Base-by-base conservation (phyloP, 2,113 vertebrate genomes). In the Cromileptes altivelis region DNA sequence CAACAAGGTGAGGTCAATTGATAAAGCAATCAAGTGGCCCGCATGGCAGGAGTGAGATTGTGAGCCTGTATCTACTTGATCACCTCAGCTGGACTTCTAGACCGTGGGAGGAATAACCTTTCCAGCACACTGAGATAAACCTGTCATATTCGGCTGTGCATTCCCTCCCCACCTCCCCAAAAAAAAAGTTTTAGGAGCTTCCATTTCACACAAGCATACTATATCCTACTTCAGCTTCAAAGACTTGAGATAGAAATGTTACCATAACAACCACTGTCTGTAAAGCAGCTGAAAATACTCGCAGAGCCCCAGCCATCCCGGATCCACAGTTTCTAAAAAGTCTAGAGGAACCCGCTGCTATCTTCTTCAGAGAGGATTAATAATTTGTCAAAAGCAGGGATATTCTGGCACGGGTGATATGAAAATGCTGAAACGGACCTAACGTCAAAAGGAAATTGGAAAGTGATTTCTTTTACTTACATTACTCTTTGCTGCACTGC, bases 1-100 rank as follows among this genome's bases (percentile, higher is more conserved):
- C 64, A 40, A 33, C 76, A 81, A 86, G 86, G 84, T 81, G 72
- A 86, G 85, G 85, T 89, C 78, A 83, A 75, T 82, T 90, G 89
- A 86, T 88, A 82, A 87, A 85, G 64, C 82, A 86, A 88, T 91
- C 69, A 84, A 76, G 78, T 23, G 23, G 61, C 33, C 55, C 40
- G 61, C 61, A 67, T 33, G 70, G 80, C n/a, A 60, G 82, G 11
- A 61, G 23, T n/a, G 62, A 84, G 78, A 68, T 76, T 88, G 82
- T 21, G 45, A 65, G 63, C 25, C n/a, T 58, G 81, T 87, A 82
- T 87, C 85, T 42, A 25, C 77, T 85, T 62, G 33, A 89, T 88
- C 81, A 2, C 77, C 67, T 4, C 72, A 61, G 82, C 52, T 84
- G 80, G 78, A 86, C 70, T 75, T 75, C 10, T 30, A 65, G 27